Evolutionary conservation across 2,888 invertebrate species (phyloP).

Genomic region (Perdita meconis): DNA sequence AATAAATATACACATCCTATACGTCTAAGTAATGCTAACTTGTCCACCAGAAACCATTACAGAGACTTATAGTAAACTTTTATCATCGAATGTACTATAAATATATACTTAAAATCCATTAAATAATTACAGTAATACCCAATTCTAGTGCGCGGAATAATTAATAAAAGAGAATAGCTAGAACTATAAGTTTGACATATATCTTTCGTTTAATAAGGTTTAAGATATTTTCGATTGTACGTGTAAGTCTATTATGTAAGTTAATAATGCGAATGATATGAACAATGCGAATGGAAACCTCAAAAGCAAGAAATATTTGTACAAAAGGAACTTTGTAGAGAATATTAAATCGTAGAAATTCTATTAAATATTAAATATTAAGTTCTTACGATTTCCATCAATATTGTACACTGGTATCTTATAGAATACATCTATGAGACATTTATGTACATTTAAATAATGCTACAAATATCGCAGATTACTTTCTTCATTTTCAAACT

Average conservation of each 20-base stretch:
- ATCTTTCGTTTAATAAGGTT: conserved; percentile 31
- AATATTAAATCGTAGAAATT: conserved; percentile 42
- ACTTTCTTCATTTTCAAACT: conserved; percentile 20
- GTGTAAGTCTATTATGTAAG: conserved; percentile 31
- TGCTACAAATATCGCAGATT: conserved; percentile 34
- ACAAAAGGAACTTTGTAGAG: conserved; percentile 77
- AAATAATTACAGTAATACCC: conserved; percentile 43
- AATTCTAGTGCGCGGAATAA: conserved; percentile 28
- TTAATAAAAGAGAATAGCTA: conserved; percentile 48
- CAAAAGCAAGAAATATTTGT: conserved; percentile 72
- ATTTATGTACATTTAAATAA: conserved; percentile 52
- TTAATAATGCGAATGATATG: conserved; percentile 60
- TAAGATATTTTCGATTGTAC: conserved; percentile 31
- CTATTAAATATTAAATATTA: conserved; percentile 61
- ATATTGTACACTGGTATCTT: conserved; percentile 34
- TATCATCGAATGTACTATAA: conserved; percentile 16
- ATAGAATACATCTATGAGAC: conserved; percentile 29
- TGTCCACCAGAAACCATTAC: conserved; percentile 74
- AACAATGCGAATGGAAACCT: conserved; percentile 65
- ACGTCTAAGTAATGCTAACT: conserved; percentile 68
- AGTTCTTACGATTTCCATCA: conserved; percentile 43
- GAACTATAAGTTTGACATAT: conserved; percentile 43
- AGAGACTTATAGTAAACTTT: conserved; percentile 65
- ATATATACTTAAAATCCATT: conserved; percentile 26
- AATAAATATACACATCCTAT: conserved; percentile 43